Conservation (phyloP, 2,888 invertebrate genomes). For the Microdon myrmicae region DNA sequence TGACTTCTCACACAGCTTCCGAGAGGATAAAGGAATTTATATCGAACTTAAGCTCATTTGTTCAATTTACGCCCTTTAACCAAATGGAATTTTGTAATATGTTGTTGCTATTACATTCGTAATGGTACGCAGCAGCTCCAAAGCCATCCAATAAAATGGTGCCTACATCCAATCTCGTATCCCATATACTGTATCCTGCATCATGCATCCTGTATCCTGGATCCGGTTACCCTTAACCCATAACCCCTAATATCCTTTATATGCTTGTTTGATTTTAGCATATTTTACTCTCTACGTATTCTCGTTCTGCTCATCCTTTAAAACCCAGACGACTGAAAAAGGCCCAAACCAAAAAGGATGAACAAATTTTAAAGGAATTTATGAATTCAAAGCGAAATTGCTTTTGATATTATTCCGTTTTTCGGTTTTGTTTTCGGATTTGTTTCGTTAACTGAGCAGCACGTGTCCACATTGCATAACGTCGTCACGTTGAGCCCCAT, state of each 20-base stretch:
- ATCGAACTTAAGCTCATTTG: conserved; percentile 25
- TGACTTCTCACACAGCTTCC: too few species aligned
- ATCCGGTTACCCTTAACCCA: too few species aligned
- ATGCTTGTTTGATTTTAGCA: conserved; percentile 49
- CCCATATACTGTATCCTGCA: too few species aligned
- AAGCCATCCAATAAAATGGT: conserved; percentile 50
- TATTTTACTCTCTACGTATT: conserved; percentile 45
- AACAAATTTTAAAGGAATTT: conserved; percentile 45
- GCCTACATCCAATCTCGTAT: conserved; percentile 49
- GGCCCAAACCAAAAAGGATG: conserved; percentile 13
- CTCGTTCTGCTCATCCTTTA: conserved; percentile 6
- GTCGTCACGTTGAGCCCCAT: not conserved
- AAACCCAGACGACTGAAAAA: conserved; percentile 18
- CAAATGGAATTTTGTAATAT: conserved; percentile 31
- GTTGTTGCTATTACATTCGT: too few species aligned
- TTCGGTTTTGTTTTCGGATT: conserved; percentile 15
- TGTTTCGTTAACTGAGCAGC: conserved; percentile 3
- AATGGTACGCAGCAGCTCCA: conserved; percentile 28
- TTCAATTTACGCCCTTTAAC: conserved; percentile 33
- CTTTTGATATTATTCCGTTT: conserved; percentile 48
- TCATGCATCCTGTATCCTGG: too few species aligned
- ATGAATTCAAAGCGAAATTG: conserved; percentile 51
- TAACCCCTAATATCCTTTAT: too few species aligned
- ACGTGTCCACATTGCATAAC: conserved; percentile 3
- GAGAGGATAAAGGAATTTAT: too few species aligned